A percentile compares a stretch with the other conserved stretches of the same genome.
Evolutionary conservation across 2,113 vertebrate species (phyloP).

Genomic region (Aldabrachelys gigantea): DNA sequence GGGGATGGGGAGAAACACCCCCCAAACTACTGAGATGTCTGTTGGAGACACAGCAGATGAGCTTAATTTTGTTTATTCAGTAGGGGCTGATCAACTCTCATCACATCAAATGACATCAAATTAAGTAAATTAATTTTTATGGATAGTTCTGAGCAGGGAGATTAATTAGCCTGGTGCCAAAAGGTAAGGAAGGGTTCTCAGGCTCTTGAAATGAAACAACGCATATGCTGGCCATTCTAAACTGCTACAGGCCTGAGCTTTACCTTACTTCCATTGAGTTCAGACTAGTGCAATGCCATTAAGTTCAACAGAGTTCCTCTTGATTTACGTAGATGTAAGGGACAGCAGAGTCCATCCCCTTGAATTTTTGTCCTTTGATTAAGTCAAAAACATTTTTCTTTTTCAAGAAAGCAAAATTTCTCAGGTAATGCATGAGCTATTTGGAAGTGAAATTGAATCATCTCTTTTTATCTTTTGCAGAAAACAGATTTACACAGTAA

Average conservation of each 20-base stretch:
- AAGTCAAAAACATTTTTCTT: not conserved
- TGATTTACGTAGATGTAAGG: not conserved
- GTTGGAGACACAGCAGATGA: not conserved
- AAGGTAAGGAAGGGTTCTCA: not conserved
- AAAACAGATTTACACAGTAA: not conserved
- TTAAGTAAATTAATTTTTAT: not conserved
- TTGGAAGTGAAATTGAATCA: not conserved
- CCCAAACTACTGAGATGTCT: not conserved
- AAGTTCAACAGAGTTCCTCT: not conserved
- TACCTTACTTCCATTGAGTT: not conserved
- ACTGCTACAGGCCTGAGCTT: not conserved
- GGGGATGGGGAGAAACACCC: not conserved
- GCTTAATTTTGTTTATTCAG: not conserved
- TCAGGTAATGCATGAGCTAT: not conserved
- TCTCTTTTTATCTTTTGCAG: not conserved
- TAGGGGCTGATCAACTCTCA: not conserved
- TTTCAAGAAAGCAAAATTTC: not conserved
- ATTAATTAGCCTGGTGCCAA: not conserved
- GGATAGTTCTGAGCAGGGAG: not conserved
- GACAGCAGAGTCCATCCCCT: not conserved
- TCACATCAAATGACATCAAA: not conserved
- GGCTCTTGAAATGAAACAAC: not conserved
- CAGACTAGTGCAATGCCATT: not conserved
- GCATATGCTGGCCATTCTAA: rapidly evolving
- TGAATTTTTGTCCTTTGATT: not conserved